Conservation (phyloP, 2,888 invertebrate species). For the Bellardia bayeri region DNA sequence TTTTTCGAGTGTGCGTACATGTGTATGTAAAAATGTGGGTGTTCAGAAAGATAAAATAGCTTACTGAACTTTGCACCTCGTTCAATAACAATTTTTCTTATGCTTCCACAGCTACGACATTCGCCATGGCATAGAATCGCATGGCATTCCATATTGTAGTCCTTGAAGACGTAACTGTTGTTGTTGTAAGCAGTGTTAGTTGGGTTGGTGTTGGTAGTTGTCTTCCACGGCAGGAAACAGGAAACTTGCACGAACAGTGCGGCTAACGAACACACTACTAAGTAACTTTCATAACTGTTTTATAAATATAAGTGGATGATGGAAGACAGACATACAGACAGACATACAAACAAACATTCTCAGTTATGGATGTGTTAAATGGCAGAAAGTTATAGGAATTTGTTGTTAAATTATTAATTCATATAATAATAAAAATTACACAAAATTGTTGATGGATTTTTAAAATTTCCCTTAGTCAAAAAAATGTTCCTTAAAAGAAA, state of each 20-base stretch:
- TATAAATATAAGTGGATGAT: conserved; percentile 24
- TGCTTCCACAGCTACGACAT: neutral
- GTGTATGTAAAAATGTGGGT: conserved; percentile 4
- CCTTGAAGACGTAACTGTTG: neutral
- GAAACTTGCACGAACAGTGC: conserved; percentile 32
- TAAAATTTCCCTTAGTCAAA: too few relatives aligned
- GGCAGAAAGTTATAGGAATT: neutral
- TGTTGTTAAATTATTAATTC: neutral
- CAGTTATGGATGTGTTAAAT: neutral
- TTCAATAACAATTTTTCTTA: conserved; percentile 66
- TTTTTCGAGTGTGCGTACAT: neutral
- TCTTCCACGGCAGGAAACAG: conserved; percentile 41
- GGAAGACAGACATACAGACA: neutral
- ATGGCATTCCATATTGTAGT: neutral
- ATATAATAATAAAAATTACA: too few relatives aligned
- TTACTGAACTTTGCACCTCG: conserved; percentile 66
- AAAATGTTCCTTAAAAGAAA: too few relatives aligned
- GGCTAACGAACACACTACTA: conserved; percentile 26
- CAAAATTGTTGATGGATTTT: too few relatives aligned
- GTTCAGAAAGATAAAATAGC: conserved; percentile 59
- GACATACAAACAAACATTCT: neutral
- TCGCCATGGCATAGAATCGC: neutral
- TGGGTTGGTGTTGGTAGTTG: conserved; percentile 9
- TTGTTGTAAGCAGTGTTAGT: too few relatives aligned
- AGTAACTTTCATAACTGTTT: conserved; percentile 25